Evolutionary conservation across 2,797 vertebrate genomes (phyloP).

Genomic region (Hypotaenidia okinawae): DNA sequence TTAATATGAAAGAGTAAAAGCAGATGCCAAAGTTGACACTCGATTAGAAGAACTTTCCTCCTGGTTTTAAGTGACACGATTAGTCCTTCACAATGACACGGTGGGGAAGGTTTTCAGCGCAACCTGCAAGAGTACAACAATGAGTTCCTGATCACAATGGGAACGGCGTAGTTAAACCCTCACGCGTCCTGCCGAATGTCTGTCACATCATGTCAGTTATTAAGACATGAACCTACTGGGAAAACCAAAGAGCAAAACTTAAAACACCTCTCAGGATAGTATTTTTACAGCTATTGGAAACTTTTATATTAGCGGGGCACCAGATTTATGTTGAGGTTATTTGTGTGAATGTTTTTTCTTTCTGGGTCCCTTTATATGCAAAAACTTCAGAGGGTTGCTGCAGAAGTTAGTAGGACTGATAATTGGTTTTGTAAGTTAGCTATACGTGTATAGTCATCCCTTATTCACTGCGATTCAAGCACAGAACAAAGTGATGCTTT

Average conservation of each 20-base stretch:
- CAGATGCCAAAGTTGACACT: slow-evolving; percentile 20
- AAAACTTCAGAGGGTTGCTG: not conserved
- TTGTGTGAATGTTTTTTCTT: not conserved
- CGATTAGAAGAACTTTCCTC: slow-evolving; percentile 30
- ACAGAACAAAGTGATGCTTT: not conserved
- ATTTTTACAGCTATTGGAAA: not conserved
- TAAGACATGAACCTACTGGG: not conserved
- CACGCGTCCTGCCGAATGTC: rapidly evolving
- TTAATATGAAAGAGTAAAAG: slow-evolving; percentile 8
- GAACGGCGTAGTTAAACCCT: not conserved
- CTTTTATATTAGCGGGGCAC: not conserved
- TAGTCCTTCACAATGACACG: not conserved
- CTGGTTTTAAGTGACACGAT: not conserved
- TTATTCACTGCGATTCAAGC: not conserved
- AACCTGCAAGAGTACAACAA: not conserved
- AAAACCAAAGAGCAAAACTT: not conserved
- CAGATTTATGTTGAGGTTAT: not conserved
- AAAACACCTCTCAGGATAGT: not conserved
- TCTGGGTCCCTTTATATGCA: not conserved
- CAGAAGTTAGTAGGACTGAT: not conserved
- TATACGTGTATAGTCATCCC: not conserved
- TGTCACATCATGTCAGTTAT: not conserved
- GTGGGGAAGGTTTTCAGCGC: not conserved
- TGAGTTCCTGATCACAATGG: not conserved
- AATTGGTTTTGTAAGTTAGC: not conserved